Percentiles rank a stretch among this genome's conserved stretches.
These are phyloP conservation scores for Tryphoninae sp. DNA, from an alignment of 2,888 invertebrate genomes.

Conservation along the genomic window DNA sequence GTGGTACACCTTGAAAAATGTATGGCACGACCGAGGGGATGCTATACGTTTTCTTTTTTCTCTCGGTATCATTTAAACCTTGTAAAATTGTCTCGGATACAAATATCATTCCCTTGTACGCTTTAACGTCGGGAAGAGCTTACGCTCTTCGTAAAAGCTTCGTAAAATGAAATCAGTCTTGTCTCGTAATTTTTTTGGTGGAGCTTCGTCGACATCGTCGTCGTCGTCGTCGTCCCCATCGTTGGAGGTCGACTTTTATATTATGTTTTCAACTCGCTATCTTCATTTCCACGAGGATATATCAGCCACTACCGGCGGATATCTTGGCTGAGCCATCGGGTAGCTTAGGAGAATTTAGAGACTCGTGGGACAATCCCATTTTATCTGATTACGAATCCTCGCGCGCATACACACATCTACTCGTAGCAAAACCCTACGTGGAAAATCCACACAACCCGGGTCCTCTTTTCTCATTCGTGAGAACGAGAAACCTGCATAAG, in stretches of 20 bases:
- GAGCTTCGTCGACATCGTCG: background rate
- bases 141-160: conserved; percentile 11
- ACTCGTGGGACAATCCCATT: conserved; percentile 48
- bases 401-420: conserved; percentile 13
- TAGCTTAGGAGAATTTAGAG: conserved; percentile 50
- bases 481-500: conserved; percentile 58
- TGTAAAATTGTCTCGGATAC: conserved; percentile 10
- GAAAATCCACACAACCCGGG: conserved; percentile 44
- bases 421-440: background rate
- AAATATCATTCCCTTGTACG: conserved; percentile 14
- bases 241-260: conserved; percentile 8
- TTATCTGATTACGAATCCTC: conserved; percentile 53
- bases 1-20: conserved; percentile 18
- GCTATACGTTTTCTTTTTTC: background rate
- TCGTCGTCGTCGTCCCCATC: conserved; percentile 4
- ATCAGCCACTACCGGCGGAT: conserved; percentile 22
- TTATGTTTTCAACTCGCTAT: conserved; percentile 16
- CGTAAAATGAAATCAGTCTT: conserved; percentile 32
- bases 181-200: conserved; percentile 33
- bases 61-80: conserved; percentile 25
- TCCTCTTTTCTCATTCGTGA: conserved; percentile 45
- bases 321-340: conserved; percentile 41
- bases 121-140: background rate
- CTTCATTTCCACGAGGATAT: conserved; percentile 38
- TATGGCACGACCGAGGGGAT: conserved; percentile 7